Percentiles rank a stretch among this genome's conserved stretches.
phyloP scores from a whole-genome alignment of 2,888 invertebrate genomes.

The Phanerotoma sp. region DNA sequence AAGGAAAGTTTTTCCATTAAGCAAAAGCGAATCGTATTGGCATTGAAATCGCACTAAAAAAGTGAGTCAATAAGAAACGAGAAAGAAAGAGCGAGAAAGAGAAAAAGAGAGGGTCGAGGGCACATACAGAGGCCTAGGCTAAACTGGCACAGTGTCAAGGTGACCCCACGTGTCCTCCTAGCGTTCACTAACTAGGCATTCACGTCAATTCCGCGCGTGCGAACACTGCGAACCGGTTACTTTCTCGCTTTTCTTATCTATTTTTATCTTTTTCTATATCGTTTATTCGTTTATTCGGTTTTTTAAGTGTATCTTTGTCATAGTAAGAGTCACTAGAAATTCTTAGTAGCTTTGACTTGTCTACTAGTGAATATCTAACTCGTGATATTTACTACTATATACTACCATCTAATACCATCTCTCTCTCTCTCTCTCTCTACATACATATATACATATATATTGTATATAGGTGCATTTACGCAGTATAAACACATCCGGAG shows the following conservation, averaged over 20 bases:
- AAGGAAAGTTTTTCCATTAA: conserved; percentile 35
- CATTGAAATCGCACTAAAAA: conserved; percentile 6
- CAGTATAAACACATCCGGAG: conserved; percentile 41
- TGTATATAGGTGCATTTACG: conserved; percentile 27
- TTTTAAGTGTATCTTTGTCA: conserved; percentile 1
- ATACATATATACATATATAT: background rate
- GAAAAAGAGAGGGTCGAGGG: conserved; percentile 12
- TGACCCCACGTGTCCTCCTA: conserved; percentile 25
- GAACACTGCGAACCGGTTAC: conserved; percentile 26
- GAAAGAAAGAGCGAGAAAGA: background rate
- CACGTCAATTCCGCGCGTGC: conserved; percentile 14
- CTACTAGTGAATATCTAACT: conserved; percentile 4
- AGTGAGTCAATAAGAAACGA: background rate
- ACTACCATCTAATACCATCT: conserved; percentile 1
- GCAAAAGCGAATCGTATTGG: conserved; percentile 21
- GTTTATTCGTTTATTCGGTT: conserved; percentile 6
- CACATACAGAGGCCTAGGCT: conserved; percentile 34
- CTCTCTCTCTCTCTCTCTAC: background rate
- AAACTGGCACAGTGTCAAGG: conserved; percentile 55
- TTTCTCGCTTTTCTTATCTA: conserved; percentile 46
- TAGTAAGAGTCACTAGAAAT: conserved; percentile 1
- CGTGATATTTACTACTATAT: no score
- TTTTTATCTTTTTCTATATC: conserved; percentile 10
- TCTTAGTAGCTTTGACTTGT: background rate
- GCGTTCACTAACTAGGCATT: conserved; percentile 16